Percentiles rank a stretch among this genome's conserved stretches.
Evolutionary conservation across 1,140 invertebrate genomes (phyloP).

Genomic region (Pomacea maculata): DNA sequence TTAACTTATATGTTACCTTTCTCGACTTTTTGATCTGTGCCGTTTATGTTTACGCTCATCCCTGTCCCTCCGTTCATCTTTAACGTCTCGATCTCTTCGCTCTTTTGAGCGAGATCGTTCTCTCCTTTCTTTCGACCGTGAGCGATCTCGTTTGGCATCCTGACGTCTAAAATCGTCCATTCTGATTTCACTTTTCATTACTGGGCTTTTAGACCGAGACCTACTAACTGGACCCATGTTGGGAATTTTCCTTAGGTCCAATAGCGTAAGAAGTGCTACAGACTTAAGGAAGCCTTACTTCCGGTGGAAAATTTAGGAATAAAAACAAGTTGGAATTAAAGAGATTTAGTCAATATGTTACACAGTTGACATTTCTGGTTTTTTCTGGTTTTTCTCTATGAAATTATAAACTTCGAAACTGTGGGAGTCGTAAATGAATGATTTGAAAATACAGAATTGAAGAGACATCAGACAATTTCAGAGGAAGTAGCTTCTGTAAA

Average conservation of each 20-base stretch:
- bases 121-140: constrained; percentile 23
- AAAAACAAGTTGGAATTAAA: constrained; percentile 1
- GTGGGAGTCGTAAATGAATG: too few relatives aligned
- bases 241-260: background rate
- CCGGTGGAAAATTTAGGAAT: background rate
- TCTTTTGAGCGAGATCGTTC: constrained; percentile 35
- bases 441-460: too few relatives aligned
- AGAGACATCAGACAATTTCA: too few relatives aligned
- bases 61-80: constrained; percentile 30
- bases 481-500: too few relatives aligned
- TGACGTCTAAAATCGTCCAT: constrained; percentile 8
- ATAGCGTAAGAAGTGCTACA: background rate
- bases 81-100: constrained; percentile 21
- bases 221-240: constrained; percentile 33
- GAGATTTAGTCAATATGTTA: background rate
- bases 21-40: constrained; percentile 37
- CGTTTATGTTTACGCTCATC: constrained; percentile 26
- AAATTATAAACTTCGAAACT: too few relatives aligned
- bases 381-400: too few relatives aligned
- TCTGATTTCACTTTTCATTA: constrained; percentile 21
- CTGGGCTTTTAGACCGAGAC: constrained; percentile 37
- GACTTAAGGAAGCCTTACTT: background rate
- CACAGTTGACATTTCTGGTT: too few relatives aligned
- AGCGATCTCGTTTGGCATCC: constrained; percentile 28
- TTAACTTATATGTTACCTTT: constrained; percentile 26